A percentile compares a stretch with the other conserved stretches of the same genome.
These are phyloP conservation scores for Pteromalus puparum DNA, from an alignment of 1,140 invertebrate genomes.

Conservation along the genomic window DNA sequence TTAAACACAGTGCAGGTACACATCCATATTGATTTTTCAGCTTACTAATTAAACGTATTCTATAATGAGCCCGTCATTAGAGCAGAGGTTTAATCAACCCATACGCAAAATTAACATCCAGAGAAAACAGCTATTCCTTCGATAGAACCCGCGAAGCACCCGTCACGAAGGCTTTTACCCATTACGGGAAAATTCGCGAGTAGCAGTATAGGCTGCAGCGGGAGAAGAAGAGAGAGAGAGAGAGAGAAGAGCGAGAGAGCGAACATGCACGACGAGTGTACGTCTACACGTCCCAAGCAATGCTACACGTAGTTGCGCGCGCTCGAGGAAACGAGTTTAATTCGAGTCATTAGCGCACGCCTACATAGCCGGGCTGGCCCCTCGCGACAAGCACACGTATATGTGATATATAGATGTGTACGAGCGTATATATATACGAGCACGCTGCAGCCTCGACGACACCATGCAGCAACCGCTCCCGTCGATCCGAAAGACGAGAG, in stretches of 20 bases:
- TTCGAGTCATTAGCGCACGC: conserved; percentile 64
- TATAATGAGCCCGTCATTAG: neutral
- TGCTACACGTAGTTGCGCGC: conserved; percentile 6
- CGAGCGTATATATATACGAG: too few relatives aligned
- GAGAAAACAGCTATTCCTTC: neutral
- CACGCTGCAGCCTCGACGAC: conserved; percentile 4
- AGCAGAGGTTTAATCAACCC: neutral
- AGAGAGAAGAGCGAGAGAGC: neutral
- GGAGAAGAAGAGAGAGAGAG: conserved; percentile 18
- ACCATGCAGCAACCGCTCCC: neutral
- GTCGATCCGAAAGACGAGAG: neutral
- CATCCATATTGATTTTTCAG: neutral
- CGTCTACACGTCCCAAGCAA: neutral
- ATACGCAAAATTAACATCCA: neutral
- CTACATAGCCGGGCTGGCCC: conserved; percentile 50
- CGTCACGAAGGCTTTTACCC: neutral
- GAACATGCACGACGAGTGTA: neutral
- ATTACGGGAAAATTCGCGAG: neutral
- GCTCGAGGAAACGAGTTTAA: conserved; percentile 63
- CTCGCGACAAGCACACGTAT: conserved; percentile 3
- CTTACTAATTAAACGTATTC: neutral
- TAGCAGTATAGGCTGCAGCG: neutral
- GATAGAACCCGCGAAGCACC: neutral
- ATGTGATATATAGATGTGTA: neutral
- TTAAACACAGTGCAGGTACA: neutral